These are phyloP conservation scores for Chamaetylas fuelleborni DNA, from an alignment of 2,113 vertebrate genomes.

Conservation along the genomic window DNA sequence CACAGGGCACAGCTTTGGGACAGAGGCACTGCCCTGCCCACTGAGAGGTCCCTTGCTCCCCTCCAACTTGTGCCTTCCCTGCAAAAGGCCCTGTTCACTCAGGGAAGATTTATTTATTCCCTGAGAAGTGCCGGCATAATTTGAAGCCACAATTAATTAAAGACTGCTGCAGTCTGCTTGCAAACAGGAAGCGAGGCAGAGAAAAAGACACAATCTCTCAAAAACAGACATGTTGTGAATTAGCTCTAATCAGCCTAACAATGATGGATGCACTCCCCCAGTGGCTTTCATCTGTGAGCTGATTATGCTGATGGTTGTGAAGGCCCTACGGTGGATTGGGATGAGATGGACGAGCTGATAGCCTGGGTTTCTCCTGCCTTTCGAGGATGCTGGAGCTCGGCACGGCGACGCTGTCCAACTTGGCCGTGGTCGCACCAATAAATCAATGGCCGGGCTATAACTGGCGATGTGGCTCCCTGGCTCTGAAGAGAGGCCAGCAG, in stretches of 20 bases:
- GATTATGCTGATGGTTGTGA: not conserved
- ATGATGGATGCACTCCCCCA: slow-evolving; percentile 40
- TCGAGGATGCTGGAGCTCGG: slow-evolving; percentile 32
- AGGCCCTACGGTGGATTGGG: not conserved
- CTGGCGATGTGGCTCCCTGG: slow-evolving; percentile 19
- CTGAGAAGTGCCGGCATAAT: slow-evolving; percentile 37
- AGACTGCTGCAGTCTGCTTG: slow-evolving; percentile 18
- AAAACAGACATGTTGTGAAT: slow-evolving; percentile 29
- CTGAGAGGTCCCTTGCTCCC: rapidly evolving
- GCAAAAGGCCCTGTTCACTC: not conserved
- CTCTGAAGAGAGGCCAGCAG: slow-evolving; percentile 39
- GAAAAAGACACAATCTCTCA: not conserved
- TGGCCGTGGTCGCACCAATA: slow-evolving; percentile 46
- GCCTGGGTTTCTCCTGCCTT: slow-evolving; percentile 4
- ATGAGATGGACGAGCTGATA: slow-evolving; percentile 57
- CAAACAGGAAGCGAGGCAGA: slow-evolving; percentile 17
- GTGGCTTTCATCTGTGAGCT: slow-evolving; percentile 24
- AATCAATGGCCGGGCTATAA: slow-evolving; percentile 48
- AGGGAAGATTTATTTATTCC: slow-evolving; percentile 42
- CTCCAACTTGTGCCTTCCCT: not conserved
- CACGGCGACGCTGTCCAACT: not conserved
- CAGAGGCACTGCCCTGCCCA: not conserved
- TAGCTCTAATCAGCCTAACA: slow-evolving; percentile 13
- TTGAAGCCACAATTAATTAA: slow-evolving; percentile 56
- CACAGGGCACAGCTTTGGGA: not conserved